These are phyloP conservation scores for Girardinus metallicus DNA, from an alignment of 2,797 vertebrate genomes.

Conservation along the genomic window DNA sequence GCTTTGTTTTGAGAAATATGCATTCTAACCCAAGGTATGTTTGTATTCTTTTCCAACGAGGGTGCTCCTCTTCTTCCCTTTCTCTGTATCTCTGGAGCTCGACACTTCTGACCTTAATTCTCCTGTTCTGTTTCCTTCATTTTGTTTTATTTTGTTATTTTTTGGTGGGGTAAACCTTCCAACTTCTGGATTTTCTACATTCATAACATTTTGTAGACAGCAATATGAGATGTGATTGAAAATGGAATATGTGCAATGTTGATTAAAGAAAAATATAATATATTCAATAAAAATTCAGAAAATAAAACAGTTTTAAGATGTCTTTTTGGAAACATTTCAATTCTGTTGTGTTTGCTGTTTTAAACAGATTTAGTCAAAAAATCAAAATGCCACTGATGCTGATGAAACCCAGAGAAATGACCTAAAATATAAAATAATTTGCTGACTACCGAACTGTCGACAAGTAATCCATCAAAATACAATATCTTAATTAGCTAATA, in stretches of 20 bases:
- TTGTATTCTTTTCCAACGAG: conserved; percentile 67
- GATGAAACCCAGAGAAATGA: neutral
- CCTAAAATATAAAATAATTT: no score
- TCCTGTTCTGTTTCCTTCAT: conserved; percentile 44
- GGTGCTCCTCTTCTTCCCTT: conserved; percentile 55
- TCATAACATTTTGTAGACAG: conserved; percentile 88
- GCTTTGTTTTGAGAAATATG: conserved; percentile 83
- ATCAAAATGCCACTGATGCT: neutral
- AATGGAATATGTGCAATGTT: conserved; percentile 88
- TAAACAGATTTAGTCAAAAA: neutral
- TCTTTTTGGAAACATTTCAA: neutral
- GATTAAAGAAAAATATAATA: conserved; percentile 86
- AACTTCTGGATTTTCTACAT: conserved; percentile 84
- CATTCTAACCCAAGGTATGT: conserved; percentile 78
- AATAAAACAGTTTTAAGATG: conserved; percentile 42
- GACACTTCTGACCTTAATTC: conserved; percentile 72
- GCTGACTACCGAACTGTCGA: neutral
- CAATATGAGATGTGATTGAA: conserved; percentile 88
- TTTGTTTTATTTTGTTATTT: conserved; percentile 46
- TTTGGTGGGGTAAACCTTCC: conserved; percentile 64
- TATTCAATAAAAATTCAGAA: conserved; percentile 85
- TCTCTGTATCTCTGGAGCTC: conserved; percentile 67
- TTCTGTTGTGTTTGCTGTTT: neutral
- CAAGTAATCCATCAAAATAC: neutral
- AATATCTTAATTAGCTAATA: neutral